Evolutionary conservation across 2,113 vertebrate genomes (phyloP), one percentile per base, ranked within the genome.

Genomic region (Tiliqua scincoides): DNA sequence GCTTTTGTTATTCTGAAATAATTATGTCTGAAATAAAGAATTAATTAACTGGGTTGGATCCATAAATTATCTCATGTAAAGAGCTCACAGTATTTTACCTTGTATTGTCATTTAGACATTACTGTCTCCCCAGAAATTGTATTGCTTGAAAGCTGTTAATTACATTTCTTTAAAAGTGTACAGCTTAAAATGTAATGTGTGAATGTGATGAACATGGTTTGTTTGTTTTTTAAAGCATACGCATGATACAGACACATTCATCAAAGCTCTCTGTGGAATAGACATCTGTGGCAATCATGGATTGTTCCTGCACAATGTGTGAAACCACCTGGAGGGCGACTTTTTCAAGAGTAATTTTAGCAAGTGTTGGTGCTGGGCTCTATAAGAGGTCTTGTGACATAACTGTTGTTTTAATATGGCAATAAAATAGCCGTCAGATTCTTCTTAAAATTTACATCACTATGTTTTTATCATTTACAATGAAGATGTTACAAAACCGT

Each of bases 21-120:
- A 84, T 83, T 83, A 62, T 37, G 32, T 78, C 37, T 83, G 81
- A 79, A 72, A 88, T n/a, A 72, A 83, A 83, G 25, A 79, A 88
- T 84, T 73, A 79, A 88, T 88, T 78, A 84, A 79, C 32, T 79
- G 32, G 61, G n/a, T 84, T 54, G 82, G 63, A 73, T 65, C 18
- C 65, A 73, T 88, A 72, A 40, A 35, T 79, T 84, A 18, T 17
- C 70, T 70, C 43, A 35, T 62, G 37, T 52, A 79, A 84, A 84
- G 59, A 18, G 0, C 32, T 72, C 68, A 43, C 43, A 40, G 57
- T 35, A 23, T 21, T 79, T 72, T 83, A 3, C 35, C 77, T 52
- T 70, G 54, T 57, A 43, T 63, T 78, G 59, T 37, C 40, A 72
- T 73, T 30, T 32, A 30, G 23, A 2, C 59, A 35, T 71, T 6